A percentile compares a stretch with the other conserved stretches of the same genome.
phyloP scores from a whole-genome alignment of 2,797 vertebrate genomes.

The Epinephelus coioides region DNA sequence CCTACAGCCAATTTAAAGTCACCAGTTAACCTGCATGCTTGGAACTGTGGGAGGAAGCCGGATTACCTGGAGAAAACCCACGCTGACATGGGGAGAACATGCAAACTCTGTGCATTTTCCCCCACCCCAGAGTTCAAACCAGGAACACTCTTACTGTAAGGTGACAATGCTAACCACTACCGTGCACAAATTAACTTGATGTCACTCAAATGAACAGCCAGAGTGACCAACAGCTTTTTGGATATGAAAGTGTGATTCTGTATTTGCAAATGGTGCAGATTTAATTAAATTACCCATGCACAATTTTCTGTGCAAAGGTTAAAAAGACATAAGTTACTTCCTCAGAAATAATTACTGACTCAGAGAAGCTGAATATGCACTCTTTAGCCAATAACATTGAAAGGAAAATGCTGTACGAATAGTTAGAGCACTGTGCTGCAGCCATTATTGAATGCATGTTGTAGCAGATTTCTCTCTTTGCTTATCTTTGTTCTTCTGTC shows the following conservation, averaged over 20 bases:
- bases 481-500: constrained; percentile 52
- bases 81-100: too few species aligned
- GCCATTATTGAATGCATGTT: constrained; percentile 18
- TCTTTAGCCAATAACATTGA: constrained; percentile 15
- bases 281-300: neutral
- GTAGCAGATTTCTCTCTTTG: constrained; percentile 33
- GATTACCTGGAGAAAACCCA: too few species aligned
- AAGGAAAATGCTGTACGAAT: constrained; percentile 15
- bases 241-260: neutral
- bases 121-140: too few species aligned
- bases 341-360: constrained; percentile 12
- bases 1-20: too few species aligned
- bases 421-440: constrained; percentile 18
- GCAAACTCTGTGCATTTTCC: too few species aligned
- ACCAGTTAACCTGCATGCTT: too few species aligned
- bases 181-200: constrained; percentile 6
- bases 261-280: neutral
- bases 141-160: too few species aligned
- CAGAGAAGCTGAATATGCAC: constrained; percentile 5
- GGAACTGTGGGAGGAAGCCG: too few species aligned
- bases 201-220: neutral
- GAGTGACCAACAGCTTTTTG: neutral
- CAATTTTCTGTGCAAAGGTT: constrained; percentile 1
- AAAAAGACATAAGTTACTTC: constrained; percentile 20
- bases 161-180: too few species aligned